phyloP scores from a whole-genome alignment of 2,888 invertebrate species.

The Notocelia uddmanniana region DNA sequence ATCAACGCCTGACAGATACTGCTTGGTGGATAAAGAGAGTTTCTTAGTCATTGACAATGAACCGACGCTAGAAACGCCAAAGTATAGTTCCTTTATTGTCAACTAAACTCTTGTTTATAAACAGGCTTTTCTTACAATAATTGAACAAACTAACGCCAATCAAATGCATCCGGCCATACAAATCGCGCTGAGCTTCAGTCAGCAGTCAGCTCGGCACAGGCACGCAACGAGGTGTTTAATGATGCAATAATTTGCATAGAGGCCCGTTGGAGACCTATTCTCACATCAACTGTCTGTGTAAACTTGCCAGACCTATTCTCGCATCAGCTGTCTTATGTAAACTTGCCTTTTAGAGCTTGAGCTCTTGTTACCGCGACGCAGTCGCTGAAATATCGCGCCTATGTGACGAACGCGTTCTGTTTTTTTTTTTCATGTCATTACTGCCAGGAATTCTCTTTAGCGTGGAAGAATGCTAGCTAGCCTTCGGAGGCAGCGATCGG shows the following conservation, averaged over 20 bases:
- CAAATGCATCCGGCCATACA: slow-evolving; percentile 76
- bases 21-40: neutral
- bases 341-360: slow-evolving; percentile 69
- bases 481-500: slow-evolving; percentile 20
- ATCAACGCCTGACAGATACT: neutral
- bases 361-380: slow-evolving; percentile 68
- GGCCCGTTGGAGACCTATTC: slow-evolving; percentile 75
- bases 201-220: slow-evolving; percentile 56
- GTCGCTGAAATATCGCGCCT: slow-evolving; percentile 54
- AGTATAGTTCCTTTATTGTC: slow-evolving; percentile 19
- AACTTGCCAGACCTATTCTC: slow-evolving; percentile 50
- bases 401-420: slow-evolving; percentile 45
- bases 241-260: slow-evolving; percentile 84
- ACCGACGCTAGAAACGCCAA: neutral
- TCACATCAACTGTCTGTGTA: slow-evolving; percentile 73
- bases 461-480: slow-evolving; percentile 38
- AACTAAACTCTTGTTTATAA: slow-evolving; percentile 35
- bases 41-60: slow-evolving; percentile 20
- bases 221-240: slow-evolving; percentile 81
- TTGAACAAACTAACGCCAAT: slow-evolving; percentile 77
- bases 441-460: slow-evolving; percentile 44
- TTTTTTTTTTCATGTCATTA: slow-evolving; percentile 45
- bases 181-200: slow-evolving; percentile 62
- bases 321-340: slow-evolving; percentile 27
- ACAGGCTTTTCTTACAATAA: slow-evolving; percentile 58